These are phyloP conservation scores for Philhelius pedissequus DNA, from an alignment of 2,888 invertebrate genomes.

Conservation along the genomic window DNA sequence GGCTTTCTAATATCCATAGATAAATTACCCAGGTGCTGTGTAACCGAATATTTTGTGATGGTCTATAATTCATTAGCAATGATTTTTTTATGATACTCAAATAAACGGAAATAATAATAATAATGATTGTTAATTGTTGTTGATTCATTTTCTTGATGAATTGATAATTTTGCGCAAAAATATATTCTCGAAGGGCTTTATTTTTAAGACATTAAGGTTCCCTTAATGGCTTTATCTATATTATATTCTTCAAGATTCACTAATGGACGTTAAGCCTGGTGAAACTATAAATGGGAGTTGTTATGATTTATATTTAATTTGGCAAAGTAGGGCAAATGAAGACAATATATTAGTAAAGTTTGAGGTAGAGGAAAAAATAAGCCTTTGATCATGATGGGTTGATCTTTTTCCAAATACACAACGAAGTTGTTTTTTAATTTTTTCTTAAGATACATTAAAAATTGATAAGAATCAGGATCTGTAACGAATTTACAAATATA, in stretches of 20 bases:
- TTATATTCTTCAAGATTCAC: neutral
- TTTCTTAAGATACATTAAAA: too few relatives aligned
- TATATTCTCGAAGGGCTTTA: neutral
- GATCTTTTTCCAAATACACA: too few relatives aligned
- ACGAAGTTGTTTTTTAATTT: too few relatives aligned
- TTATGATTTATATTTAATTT: conserved; percentile 12
- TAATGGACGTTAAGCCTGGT: neutral
- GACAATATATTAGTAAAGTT: neutral
- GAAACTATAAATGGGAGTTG: neutral
- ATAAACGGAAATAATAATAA: neutral
- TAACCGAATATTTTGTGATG: neutral
- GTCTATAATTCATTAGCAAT: neutral
- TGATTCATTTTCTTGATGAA: conserved; percentile 4
- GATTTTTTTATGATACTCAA: neutral
- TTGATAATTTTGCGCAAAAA: neutral
- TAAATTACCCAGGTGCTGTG: too few relatives aligned
- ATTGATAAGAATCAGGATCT: too few relatives aligned
- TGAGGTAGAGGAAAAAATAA: neutral
- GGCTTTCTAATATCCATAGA: neutral
- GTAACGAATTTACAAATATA: too few relatives aligned
- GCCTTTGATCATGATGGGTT: neutral
- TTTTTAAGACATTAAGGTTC: neutral
- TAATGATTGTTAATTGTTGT: neutral
- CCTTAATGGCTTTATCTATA: neutral
- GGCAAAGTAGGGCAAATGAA: neutral